Conservation (phyloP, 2,888 invertebrate species). For the Leucozona laternaria region DNA sequence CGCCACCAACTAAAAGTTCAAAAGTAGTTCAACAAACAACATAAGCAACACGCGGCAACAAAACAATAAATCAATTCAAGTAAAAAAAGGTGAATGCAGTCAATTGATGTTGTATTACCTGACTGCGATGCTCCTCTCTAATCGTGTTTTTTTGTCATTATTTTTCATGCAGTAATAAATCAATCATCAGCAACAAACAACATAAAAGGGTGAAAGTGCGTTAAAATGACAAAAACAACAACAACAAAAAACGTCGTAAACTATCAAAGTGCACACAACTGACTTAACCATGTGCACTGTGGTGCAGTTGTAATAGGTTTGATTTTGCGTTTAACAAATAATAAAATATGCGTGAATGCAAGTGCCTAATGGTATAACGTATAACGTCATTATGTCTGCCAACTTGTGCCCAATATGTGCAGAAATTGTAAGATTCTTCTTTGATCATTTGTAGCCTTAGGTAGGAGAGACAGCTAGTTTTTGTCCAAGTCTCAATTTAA, state of each 20-base stretch:
- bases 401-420: slow-evolving; percentile 8
- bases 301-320: slow-evolving; percentile 5
- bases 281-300: not conserved
- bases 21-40: slow-evolving; percentile 34
- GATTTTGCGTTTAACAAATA: not conserved
- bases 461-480: not conserved
- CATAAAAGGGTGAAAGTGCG: slow-evolving; percentile 58
- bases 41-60: not conserved
- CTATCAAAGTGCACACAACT: not conserved
- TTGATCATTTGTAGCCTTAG: not conserved
- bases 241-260: not conserved
- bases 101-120: slow-evolving; percentile 17
- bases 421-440: slow-evolving; percentile 11
- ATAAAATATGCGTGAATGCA: slow-evolving; percentile 4
- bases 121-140: slow-evolving; percentile 16
- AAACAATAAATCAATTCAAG: slow-evolving; percentile 23
- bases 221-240: slow-evolving; percentile 32
- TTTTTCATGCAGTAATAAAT: slow-evolving; percentile 38
- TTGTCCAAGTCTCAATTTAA: not conserved
- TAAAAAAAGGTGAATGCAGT: slow-evolving; percentile 36
- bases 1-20: slow-evolving; percentile 1
- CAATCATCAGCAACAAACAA: slow-evolving; percentile 43
- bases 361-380: not conserved
- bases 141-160: slow-evolving; percentile 10
- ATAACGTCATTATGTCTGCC: not conserved